Evolutionary conservation across 2,797 vertebrate genomes (phyloP), one percentile per base, ranked within the genome.

Genomic region (Coilia nasus): DNA sequence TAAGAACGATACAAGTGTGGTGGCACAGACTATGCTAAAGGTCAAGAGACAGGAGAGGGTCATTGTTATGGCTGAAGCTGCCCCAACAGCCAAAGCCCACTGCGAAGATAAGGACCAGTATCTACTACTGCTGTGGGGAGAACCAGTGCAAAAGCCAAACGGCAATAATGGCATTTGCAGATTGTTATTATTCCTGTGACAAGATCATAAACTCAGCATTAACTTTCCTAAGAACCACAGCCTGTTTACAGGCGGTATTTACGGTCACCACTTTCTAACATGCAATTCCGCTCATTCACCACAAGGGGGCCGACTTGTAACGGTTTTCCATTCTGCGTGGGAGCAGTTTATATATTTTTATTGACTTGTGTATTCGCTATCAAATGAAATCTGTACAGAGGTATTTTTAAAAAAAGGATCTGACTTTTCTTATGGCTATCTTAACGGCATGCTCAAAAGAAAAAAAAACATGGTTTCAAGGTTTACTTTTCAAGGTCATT

Each of bases 241-340:
- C 6, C 25, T 1, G 28, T 64, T 64, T 64, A 64, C 64, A 64
- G 60, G 15, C 1, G 60, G n/a, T n/a, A n/a, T n/a, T 25, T 28
- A 23, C 59, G 28, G 62, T 28, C n/a, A 2, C 15, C 31, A 78
- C 71, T 6, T 44, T 7, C 71, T 87, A 78, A 31, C 81, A 15
- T 92, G 93, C 62, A 84, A 78, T 35, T 90, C 15, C 91, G 59
- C 46, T 0, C 4, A 3, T 0, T 0, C 19, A 2, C 94, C 95
- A 92, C 93, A 91, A 93, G 94, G 93, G 60, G 95, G 92, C 93
- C 25, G 88, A 85, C 94, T 94, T 92, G 93, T 83, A 88, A 90
- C 88, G 82, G 87, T 23, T 83, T 85, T 85, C 75, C 75, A 57
- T 23, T 21, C 12, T 23, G 10, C 23, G 15, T 35, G 14, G 15